These are phyloP conservation scores for Caenorhabditis tropicalis DNA, from an alignment of 1,140 invertebrate genomes.

Conservation along the genomic window DNA sequence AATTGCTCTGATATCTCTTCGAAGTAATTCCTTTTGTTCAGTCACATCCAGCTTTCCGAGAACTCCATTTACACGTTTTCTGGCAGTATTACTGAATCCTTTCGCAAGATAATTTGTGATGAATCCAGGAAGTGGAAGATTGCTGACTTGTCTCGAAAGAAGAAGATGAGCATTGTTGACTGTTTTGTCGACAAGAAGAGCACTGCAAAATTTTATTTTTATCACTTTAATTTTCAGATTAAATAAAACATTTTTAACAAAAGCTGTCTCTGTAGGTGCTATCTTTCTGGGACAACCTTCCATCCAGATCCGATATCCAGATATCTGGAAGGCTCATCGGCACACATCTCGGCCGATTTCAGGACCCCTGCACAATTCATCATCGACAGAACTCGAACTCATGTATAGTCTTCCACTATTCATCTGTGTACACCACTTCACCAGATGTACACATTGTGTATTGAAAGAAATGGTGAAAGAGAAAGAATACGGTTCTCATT, in stretches of 20 bases:
- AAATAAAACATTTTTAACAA: background rate
- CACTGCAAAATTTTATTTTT: background rate
- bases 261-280: constrained; percentile 44
- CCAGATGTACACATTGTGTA: background rate
- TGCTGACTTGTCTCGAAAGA: constrained; percentile 45
- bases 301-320: constrained; percentile 10
- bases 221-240: background rate
- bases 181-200: constrained; percentile 47
- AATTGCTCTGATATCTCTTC: constrained; percentile 55
- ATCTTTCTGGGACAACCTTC: constrained; percentile 15
- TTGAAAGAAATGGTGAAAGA: background rate
- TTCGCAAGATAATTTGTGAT: constrained; percentile 55
- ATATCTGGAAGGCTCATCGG: constrained; percentile 42
- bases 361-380: constrained; percentile 67
- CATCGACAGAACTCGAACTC: constrained; percentile 52
- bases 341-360: constrained; percentile 64
- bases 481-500: background rate
- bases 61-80: constrained; percentile 40
- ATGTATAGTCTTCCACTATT: background rate
- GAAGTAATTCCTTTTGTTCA: constrained; percentile 45
- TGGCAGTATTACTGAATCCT: constrained; percentile 43
- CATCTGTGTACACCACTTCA: background rate
- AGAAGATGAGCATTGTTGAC: constrained; percentile 47
- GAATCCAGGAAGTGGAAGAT: constrained; percentile 55
- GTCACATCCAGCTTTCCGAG: constrained; percentile 50